Evolutionary conservation across 92 coral and sea anemone genomes (phyloP), one percentile per base, ranked within the genome.

Genomic region (Siderastrea radians): DNA sequence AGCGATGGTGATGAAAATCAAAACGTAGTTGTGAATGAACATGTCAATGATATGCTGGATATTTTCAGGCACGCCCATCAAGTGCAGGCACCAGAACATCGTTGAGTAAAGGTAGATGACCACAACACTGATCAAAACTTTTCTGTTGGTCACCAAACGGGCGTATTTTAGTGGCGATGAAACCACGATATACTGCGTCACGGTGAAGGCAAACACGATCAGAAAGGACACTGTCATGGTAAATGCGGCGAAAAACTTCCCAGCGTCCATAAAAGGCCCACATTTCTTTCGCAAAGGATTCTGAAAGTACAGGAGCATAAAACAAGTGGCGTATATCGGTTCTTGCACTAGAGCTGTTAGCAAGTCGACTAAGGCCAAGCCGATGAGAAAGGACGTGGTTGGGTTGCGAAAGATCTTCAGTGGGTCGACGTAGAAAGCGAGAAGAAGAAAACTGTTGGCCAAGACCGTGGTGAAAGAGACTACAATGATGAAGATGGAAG

Each of bases 321-420:
- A 79, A 79, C 84, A 79, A 26, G 74, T 49, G n/a, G 84, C 88
- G 68, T 16, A 74, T 2, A 80, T 55, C n/a, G 85, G 86, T 55
- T 79, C 72, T 1, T 43, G 48, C 0, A 63, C 67, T 13, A 86
- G 44, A 4, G 57, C 85, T n/a, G 78, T 78, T 5, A 55, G 51
- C 55, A 86, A 3, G 62, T 86, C 79, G 11, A 75, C 86, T 47
- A 87, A n/a, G 15, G 86, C 49, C 86, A 80, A 66, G 46, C 90
- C 76, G 19, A 70, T 87, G 54, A 87, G 74, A 57, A 87, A 87
- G 7, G 14, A 16, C 1, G 90, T 66, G 16, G 86, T 87, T 1
- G 90, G 86, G 19, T 52, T 87, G 9, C 90, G 86, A 54, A 87
- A 87, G 3, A 47, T 79, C 57, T 87, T 87, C 43, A 79, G 69